These are phyloP conservation scores for Heterohyrax brucei DNA, from an alignment of 2,797 vertebrate species.

Conservation along the genomic window DNA sequence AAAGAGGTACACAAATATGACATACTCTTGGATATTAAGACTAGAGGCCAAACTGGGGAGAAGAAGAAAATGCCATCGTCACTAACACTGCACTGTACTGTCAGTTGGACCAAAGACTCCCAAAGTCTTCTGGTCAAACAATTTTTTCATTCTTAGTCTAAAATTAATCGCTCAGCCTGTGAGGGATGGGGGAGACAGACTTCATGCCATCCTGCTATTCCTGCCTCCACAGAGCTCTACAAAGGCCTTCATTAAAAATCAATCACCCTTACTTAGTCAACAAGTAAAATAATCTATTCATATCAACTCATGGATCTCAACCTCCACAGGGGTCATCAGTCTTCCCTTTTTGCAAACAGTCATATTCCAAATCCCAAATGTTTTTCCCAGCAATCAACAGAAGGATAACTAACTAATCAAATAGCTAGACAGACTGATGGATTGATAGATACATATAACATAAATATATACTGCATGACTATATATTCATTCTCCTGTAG, in stretches of 20 bases:
- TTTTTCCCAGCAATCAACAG: not conserved
- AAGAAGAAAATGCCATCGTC: not conserved
- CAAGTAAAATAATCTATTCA: not conserved
- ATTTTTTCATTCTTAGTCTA: not conserved
- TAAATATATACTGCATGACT: not conserved
- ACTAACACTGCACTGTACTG: not conserved
- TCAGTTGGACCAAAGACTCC: not conserved
- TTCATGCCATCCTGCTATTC: not conserved
- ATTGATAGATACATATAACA: not conserved
- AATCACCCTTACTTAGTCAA: not conserved
- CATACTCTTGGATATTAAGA: not conserved
- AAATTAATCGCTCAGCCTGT: not conserved
- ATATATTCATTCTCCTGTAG: not conserved
- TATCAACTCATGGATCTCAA: not conserved
- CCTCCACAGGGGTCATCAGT: not conserved
- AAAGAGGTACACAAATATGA: not conserved
- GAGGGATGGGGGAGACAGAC: not conserved
- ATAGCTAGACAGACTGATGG: not conserved
- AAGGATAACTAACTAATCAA: not conserved
- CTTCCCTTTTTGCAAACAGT: not conserved
- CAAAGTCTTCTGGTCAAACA: not conserved
- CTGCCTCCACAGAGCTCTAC: not conserved
- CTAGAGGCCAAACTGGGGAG: not conserved
- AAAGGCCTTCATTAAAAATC: not conserved
- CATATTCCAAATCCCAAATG: conserved; percentile 4